A percentile compares a stretch with the other conserved stretches of the same genome.
Evolutionary conservation across 1,140 invertebrate genomes (phyloP).

Genomic region (Bombus turneri): DNA sequence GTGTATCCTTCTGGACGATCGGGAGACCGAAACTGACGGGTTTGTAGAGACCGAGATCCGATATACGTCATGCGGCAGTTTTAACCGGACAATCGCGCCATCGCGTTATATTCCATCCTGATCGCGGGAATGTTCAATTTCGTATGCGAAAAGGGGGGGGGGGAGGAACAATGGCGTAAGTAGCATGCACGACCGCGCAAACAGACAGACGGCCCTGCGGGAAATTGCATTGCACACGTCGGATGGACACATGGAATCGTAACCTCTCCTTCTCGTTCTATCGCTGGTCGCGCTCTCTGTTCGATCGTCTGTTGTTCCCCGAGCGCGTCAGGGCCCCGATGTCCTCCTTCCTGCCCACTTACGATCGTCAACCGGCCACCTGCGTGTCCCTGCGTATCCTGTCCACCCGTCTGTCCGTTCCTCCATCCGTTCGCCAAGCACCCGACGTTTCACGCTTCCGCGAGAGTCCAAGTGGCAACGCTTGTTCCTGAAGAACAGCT

Average conservation of each 20-base stretch:
- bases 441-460: slow-evolving; percentile 66
- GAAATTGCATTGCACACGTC: slow-evolving; percentile 71
- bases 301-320: slow-evolving; percentile 41
- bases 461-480: slow-evolving; percentile 40
- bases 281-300: not conserved
- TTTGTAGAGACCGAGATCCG: not conserved
- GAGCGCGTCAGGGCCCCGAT: slow-evolving; percentile 61
- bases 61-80: slow-evolving; percentile 41
- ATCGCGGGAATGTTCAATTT: slow-evolving; percentile 69
- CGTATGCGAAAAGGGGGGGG: slow-evolving; percentile 65
- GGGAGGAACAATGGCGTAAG: slow-evolving; percentile 68
- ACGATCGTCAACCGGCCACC: slow-evolving; percentile 67
- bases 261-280: slow-evolving; percentile 17
- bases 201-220: slow-evolving; percentile 64
- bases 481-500: slow-evolving; percentile 27
- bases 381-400: slow-evolving; percentile 69
- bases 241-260: slow-evolving; percentile 63
- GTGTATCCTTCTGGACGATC: slow-evolving; percentile 13
- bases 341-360: slow-evolving; percentile 73
- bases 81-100: slow-evolving; percentile 43
- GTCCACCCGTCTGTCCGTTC: slow-evolving; percentile 50
- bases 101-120: slow-evolving; percentile 61
- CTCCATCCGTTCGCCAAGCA: slow-evolving; percentile 62
- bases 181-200: slow-evolving; percentile 66
- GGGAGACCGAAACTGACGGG: slow-evolving; percentile 42